Percentiles rank a stretch among this genome's conserved stretches.
Conservation (phyloP, 30 jellyfish, hydroid and myxozoan genomes). For the Haliclystus octoradiatus region DNA sequence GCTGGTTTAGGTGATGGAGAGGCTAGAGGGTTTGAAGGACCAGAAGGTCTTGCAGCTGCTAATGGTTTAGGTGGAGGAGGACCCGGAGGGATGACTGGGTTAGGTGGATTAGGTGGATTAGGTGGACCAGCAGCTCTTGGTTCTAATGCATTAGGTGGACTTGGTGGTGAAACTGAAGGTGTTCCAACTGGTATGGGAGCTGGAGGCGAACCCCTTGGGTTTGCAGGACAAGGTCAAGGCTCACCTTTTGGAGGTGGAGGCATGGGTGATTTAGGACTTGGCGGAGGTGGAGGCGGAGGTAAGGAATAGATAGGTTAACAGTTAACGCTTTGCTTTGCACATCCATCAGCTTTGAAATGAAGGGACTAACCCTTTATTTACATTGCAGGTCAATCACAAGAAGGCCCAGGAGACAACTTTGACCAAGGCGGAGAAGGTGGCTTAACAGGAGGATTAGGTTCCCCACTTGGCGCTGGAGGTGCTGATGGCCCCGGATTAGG, state of each 20-base stretch:
- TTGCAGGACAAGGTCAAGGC: neutral
- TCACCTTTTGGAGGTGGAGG: neutral
- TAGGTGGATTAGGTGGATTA: constrained; percentile 95
- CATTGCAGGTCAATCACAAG: no score
- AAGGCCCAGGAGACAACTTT: no score
- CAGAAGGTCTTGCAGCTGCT: constrained; percentile 49
- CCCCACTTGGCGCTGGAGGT: neutral
- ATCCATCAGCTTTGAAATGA: no score
- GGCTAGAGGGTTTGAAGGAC: constrained; percentile 28
- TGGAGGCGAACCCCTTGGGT: constrained; percentile 37
- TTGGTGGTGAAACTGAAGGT: constrained; percentile 42
- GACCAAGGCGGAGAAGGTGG: no score
- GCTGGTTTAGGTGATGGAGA: constrained; percentile 61
- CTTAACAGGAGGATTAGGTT: neutral
- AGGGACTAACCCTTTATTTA: no score
- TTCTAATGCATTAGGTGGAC: constrained; percentile 11
- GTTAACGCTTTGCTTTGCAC: no score
- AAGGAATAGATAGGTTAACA: neutral
- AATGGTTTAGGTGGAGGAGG: constrained; percentile 92
- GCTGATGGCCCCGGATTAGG: neutral
- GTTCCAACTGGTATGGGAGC: constrained; percentile 52
- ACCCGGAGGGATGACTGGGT: constrained; percentile 82
- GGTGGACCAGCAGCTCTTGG: constrained; percentile 69
- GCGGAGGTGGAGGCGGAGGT: constrained; percentile 2
- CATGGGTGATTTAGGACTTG: neutral